phyloP scores from a whole-genome alignment of 2,888 invertebrate species.

The Eulithis prunata region DNA sequence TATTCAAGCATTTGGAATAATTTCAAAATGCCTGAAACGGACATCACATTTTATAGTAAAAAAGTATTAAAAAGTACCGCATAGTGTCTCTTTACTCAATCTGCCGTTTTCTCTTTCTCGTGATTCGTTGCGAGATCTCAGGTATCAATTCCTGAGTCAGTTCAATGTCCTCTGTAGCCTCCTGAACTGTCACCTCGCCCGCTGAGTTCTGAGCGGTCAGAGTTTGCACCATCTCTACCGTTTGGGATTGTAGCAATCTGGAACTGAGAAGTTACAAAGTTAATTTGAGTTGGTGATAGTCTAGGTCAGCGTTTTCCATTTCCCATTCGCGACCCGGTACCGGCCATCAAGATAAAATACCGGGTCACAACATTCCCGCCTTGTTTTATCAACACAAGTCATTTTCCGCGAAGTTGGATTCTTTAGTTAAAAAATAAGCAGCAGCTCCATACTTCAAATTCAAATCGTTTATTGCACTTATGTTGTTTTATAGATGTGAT shows the following conservation, averaged over 20 bases:
- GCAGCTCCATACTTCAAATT: too few relatives aligned
- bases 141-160: conserved; percentile 56
- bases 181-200: conserved; percentile 27
- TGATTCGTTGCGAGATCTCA: conserved; percentile 61
- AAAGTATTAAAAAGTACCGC: conserved; percentile 30
- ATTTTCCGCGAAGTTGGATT: too few relatives aligned
- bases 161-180: conserved; percentile 48
- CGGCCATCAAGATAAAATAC: too few relatives aligned
- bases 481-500: too few relatives aligned
- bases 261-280: conserved; percentile 47
- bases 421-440: too few relatives aligned
- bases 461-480: too few relatives aligned
- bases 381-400: too few relatives aligned
- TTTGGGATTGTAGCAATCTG: conserved; percentile 58
- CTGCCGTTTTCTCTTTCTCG: conserved; percentile 63
- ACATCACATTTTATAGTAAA: conserved; percentile 4
- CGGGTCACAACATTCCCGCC: too few relatives aligned
- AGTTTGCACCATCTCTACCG: conserved; percentile 43
- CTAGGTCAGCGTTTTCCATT: too few relatives aligned
- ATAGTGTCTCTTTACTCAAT: conserved; percentile 43
- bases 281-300: not conserved
- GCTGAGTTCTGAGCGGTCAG: conserved; percentile 39
- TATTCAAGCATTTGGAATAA: not conserved
- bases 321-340: too few relatives aligned
- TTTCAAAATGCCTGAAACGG: not conserved